Percentiles rank a stretch among this genome's conserved stretches.
Conservation (phyloP, 2,888 invertebrate species). For the Mimumesa dahlbomi region DNA sequence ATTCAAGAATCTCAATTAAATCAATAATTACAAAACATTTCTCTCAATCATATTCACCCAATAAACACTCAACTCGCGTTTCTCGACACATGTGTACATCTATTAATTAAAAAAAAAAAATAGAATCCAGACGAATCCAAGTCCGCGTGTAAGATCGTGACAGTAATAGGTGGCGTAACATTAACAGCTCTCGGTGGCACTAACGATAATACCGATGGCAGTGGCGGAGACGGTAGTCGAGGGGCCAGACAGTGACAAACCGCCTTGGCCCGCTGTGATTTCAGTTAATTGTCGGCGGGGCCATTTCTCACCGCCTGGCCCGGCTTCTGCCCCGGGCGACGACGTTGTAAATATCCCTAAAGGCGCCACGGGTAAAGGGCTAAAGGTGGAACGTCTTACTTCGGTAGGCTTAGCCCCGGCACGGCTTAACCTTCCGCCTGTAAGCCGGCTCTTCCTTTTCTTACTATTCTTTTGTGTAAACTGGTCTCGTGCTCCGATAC, state of each 20-base stretch:
- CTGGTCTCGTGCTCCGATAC: conserved; percentile 28
- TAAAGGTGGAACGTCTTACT: conserved; percentile 75
- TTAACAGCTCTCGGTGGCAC: conserved; percentile 47
- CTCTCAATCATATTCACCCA: no score
- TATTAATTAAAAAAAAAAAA: no score
- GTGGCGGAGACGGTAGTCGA: conserved; percentile 51
- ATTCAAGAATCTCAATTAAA: no score
- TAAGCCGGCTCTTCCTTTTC: conserved; percentile 55
- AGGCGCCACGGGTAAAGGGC: conserved; percentile 73
- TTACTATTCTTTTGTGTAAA: conserved; percentile 48
- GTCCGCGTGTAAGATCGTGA: no score
- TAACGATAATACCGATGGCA: conserved; percentile 52
- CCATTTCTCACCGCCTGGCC: conserved; percentile 75
- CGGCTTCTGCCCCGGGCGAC: conserved; percentile 52
- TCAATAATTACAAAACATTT: no score
- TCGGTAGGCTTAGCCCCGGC: conserved; percentile 63
- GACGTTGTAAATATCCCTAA: conserved; percentile 75
- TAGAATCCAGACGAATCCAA: no score
- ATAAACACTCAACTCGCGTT: no score
- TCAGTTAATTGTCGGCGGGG: conserved; percentile 77
- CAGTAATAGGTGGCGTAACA: conserved; percentile 39
- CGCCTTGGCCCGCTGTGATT: conserved; percentile 74
- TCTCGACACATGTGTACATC: no score
- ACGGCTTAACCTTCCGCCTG: conserved; percentile 44
- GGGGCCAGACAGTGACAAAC: conserved; percentile 75